Evolutionary conservation across 2,888 invertebrate genomes (phyloP).

Genomic region (Euzetes globulus): DNA sequence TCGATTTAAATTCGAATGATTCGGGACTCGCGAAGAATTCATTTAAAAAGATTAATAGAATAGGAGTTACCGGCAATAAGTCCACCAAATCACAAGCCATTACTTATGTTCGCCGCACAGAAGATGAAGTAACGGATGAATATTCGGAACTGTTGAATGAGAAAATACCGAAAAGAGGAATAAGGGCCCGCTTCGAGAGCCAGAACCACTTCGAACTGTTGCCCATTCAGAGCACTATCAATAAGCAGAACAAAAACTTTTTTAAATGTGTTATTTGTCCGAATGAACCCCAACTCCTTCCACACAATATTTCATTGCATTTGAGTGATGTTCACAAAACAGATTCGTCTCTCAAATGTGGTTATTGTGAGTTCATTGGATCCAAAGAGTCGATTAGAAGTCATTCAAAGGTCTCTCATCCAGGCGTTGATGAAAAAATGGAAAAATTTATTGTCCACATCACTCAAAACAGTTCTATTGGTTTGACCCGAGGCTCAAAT

Average conservation of each 20-base stretch:
- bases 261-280: neutral
- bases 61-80: neutral
- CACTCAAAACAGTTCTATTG: neutral
- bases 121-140: neutral
- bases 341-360: neutral
- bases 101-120: neutral
- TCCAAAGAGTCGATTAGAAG: neutral
- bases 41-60: neutral
- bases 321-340: constrained; percentile 10
- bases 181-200: neutral
- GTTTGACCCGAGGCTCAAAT: neutral
- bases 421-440: neutral
- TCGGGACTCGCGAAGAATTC: neutral
- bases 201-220: neutral
- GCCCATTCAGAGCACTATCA: neutral
- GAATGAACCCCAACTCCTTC: neutral
- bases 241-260: neutral
- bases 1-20: neutral
- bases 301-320: neutral
- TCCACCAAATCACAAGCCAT: neutral
- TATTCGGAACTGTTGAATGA: neutral
- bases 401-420: neutral
- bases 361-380: constrained; percentile 2
- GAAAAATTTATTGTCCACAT: neutral
- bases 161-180: neutral